These are phyloP conservation scores for Rutilus rutilus DNA, from an alignment of 2,113 vertebrate genomes.

Conservation along the genomic window DNA sequence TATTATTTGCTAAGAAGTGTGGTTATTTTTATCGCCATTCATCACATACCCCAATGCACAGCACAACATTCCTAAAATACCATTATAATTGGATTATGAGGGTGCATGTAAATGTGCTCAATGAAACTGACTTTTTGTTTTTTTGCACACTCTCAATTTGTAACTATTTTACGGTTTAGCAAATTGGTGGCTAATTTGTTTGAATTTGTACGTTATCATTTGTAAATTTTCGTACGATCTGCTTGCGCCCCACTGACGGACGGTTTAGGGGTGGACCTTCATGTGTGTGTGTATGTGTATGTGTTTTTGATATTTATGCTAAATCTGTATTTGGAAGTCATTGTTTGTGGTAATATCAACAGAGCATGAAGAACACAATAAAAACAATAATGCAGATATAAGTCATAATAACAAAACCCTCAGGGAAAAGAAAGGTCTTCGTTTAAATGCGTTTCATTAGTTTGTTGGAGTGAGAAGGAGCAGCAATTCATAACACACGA, in stretches of 20 bases:
- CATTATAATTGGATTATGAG: too few relatives aligned
- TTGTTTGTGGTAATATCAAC: neutral
- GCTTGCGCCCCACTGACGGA: neutral
- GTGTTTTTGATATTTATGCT: neutral
- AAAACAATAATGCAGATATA: neutral
- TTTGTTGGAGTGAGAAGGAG: neutral
- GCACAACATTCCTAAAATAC: too few relatives aligned
- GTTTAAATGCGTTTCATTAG: neutral
- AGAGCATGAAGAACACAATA: neutral
- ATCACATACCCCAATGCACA: too few relatives aligned
- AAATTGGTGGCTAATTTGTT: neutral
- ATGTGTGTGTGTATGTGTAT: neutral
- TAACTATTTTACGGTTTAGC: neutral
- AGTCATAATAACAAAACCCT: neutral
- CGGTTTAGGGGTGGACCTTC: neutral
- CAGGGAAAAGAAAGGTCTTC: neutral
- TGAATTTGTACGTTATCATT: neutral
- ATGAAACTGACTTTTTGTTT: neutral
- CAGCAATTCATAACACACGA: conserved; percentile 31
- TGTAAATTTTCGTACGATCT: neutral
- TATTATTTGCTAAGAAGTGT: too few relatives aligned
- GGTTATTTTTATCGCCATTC: too few relatives aligned
- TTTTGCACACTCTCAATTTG: neutral
- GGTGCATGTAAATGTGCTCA: too few relatives aligned
- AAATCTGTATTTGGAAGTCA: neutral